A percentile compares a stretch with the other conserved stretches of the same genome.
Conservation (phyloP, 1,140 invertebrate genomes). For the Polyergus mexicanus region DNA sequence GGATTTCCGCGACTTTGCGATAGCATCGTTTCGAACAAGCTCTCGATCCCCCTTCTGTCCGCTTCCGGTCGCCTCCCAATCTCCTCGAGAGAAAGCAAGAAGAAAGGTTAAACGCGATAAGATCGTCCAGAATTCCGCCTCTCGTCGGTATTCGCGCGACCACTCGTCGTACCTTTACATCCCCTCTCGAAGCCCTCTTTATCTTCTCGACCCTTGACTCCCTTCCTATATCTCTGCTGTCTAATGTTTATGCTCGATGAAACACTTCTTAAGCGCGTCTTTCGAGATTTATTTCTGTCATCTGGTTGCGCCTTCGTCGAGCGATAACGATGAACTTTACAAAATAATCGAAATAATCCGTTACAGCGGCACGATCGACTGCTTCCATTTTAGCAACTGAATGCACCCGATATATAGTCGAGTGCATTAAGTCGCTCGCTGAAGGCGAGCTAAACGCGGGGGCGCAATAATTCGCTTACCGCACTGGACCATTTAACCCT, state of each 20-base stretch:
- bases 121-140: constrained; percentile 44
- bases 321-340: constrained; percentile 55
- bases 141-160: constrained; percentile 32
- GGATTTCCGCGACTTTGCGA: constrained; percentile 57
- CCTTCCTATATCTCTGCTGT: constrained; percentile 44
- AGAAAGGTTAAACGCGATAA: constrained; percentile 59
- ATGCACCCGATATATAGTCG: constrained; percentile 41
- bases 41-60: not conserved
- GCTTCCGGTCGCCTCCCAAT: constrained; percentile 1
- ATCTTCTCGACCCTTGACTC: constrained; percentile 14
- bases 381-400: constrained; percentile 1
- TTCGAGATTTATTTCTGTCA: constrained; percentile 60
- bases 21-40: constrained; percentile 37
- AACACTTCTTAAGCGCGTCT: constrained; percentile 56
- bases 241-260: constrained; percentile 65
- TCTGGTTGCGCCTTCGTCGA: constrained; percentile 16
- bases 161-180: constrained; percentile 13
- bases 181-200: constrained; percentile 13
- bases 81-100: constrained; percentile 27
- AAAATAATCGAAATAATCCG: constrained; percentile 52
- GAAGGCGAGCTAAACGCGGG: constrained; percentile 30
- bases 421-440: constrained; percentile 52
- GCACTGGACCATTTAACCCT: constrained; percentile 47
- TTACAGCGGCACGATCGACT: constrained; percentile 27
- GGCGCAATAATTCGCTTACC: constrained; percentile 44